These are phyloP conservation scores for Hystrix brachyura DNA, from an alignment of 2,113 vertebrate genomes.

Conservation along the genomic window DNA sequence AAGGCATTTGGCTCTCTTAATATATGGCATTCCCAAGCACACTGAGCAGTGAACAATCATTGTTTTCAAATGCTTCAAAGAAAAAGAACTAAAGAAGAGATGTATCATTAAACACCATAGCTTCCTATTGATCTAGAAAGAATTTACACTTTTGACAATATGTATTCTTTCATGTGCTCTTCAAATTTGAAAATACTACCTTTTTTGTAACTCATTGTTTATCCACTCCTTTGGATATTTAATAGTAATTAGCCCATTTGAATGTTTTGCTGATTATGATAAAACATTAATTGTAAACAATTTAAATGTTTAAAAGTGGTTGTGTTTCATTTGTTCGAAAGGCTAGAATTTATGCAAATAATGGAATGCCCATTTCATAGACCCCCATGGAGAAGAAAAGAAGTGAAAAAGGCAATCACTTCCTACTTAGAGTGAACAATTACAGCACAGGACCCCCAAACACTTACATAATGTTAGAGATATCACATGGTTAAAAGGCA, in stretches of 20 bases:
- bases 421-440: background rate
- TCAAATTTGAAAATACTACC: background rate
- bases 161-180: background rate
- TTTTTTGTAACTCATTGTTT: background rate
- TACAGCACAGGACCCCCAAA: background rate
- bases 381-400: background rate
- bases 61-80: background rate
- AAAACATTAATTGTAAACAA: constrained; percentile 57
- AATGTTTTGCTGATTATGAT: constrained; percentile 23
- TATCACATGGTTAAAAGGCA: background rate
- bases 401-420: background rate
- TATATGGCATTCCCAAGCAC: background rate
- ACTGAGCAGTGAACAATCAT: background rate
- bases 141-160: background rate
- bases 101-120: background rate
- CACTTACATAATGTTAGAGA: background rate
- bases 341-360: constrained; percentile 17
- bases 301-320: constrained; percentile 42
- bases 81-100: constrained; percentile 24
- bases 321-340: constrained; percentile 40
- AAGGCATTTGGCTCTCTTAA: background rate
- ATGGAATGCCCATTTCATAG: background rate
- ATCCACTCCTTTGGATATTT: background rate
- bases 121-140: background rate
- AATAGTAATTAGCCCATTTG: constrained; percentile 28